A percentile compares a stretch with the other conserved stretches of the same genome.
phyloP scores from a whole-genome alignment of 2,113 vertebrate species.

The Ivindomyrus marchei region DNA sequence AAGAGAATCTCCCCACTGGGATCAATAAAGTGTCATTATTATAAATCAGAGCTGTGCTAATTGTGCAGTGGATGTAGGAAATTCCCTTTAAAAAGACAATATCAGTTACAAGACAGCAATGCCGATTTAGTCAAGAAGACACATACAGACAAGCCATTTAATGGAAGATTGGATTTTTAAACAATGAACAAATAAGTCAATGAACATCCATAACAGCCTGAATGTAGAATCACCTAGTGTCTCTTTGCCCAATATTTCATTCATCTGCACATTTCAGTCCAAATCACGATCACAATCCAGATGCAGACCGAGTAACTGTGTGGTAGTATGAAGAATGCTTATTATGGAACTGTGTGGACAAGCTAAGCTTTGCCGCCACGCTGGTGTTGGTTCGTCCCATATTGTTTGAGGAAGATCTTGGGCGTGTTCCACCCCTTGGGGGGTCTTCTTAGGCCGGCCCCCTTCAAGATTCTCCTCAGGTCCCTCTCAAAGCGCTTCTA shows the following conservation, averaged over 20 bases:
- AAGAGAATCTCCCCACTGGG: background rate
- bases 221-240: background rate
- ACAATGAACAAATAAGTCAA: background rate
- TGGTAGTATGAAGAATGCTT: too few species aligned
- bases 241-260: background rate
- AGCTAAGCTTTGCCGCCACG: background rate
- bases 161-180: background rate
- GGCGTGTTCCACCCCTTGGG: conserved; percentile 77
- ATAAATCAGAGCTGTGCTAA: background rate
- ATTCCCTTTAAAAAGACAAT: background rate
- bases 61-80: background rate
- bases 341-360: background rate
- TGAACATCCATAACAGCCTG: background rate
- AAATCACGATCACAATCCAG: background rate
- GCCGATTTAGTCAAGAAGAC: background rate
- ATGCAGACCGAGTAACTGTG: background rate
- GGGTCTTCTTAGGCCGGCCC: conserved; percentile 73
- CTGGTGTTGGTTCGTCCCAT: conserved; percentile 43
- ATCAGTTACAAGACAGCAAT: background rate
- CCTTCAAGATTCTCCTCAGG: conserved; percentile 71
- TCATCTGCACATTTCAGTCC: background rate
- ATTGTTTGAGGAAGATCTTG: conserved; percentile 71
- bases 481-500: conserved; percentile 79
- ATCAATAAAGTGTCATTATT: background rate
- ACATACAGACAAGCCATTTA: background rate